These are phyloP conservation scores for Halyomorpha halys DNA, from an alignment of 1,140 invertebrate genomes.

Conservation along the genomic window DNA sequence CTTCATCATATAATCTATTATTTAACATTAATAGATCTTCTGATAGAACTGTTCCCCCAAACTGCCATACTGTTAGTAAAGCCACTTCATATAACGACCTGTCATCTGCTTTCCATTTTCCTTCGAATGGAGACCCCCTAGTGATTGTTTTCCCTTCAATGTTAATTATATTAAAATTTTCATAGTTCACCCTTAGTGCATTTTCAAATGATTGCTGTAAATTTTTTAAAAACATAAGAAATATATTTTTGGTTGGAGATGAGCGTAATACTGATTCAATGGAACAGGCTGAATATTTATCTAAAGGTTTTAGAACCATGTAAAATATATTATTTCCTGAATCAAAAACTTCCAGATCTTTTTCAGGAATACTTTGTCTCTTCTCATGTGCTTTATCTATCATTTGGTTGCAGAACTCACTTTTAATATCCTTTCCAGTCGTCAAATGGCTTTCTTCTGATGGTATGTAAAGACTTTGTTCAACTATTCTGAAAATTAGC, in stretches of 20 bases:
- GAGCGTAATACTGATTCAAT: conserved; percentile 15
- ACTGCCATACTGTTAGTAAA: conserved; percentile 23
- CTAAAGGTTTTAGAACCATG: background rate
- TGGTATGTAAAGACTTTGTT: background rate
- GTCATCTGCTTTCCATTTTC: conserved; percentile 16
- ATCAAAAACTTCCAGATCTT: conserved; percentile 7
- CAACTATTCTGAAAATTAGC: conserved; percentile 3
- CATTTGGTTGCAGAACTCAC: conserved; percentile 9
- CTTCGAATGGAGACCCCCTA: conserved; percentile 8
- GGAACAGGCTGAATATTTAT: conserved; percentile 9
- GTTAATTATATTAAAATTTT: conserved; percentile 12
- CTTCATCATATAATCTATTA: background rate
- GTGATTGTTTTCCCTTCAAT: background rate
- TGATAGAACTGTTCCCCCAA: conserved; percentile 20
- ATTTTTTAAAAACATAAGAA: background rate
- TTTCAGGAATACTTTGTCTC: conserved; percentile 7
- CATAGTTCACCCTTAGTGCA: conserved; percentile 7
- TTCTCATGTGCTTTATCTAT: background rate
- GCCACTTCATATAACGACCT: background rate
- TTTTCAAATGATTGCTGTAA: background rate
- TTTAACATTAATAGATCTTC: conserved; percentile 16
- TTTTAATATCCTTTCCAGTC: background rate
- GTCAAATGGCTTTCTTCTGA: background rate
- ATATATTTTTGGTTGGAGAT: conserved; percentile 15
- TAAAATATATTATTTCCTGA: conserved; percentile 21